These are phyloP conservation scores for Polia nebulosa DNA, from an alignment of 2,888 invertebrate species.

Conservation along the genomic window DNA sequence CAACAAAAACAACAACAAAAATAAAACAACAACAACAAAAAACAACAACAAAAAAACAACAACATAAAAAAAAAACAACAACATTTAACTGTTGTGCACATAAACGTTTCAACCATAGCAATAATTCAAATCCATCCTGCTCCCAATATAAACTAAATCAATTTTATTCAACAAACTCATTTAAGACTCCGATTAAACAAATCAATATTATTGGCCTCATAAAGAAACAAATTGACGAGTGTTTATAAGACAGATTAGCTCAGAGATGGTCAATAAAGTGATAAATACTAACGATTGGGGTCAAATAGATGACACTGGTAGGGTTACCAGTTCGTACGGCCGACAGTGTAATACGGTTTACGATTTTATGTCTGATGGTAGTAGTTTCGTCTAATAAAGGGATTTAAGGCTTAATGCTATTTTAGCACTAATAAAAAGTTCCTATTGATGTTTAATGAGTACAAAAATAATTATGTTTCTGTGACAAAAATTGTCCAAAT, in stretches of 20 bases:
- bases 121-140: not conserved
- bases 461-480: no score
- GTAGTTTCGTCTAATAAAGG: no score
- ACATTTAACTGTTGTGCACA: not conserved
- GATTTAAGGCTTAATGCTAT: no score
- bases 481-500: no score
- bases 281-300: slow-evolving; percentile 72
- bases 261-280: slow-evolving; percentile 67
- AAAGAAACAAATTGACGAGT: slow-evolving; percentile 54
- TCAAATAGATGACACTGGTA: slow-evolving; percentile 61
- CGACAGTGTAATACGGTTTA: slow-evolving; percentile 16
- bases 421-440: no score
- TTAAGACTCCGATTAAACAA: slow-evolving; percentile 54
- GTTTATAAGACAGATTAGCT: slow-evolving; percentile 65
- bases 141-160: slow-evolving; percentile 7
- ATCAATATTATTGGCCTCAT: slow-evolving; percentile 57
- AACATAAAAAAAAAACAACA: no score
- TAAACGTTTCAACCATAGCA: not conserved
- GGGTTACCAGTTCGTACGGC: slow-evolving; percentile 41
- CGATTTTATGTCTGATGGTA: no score
- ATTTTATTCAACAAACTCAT: slow-evolving; percentile 22
- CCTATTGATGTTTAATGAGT: no score
- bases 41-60: no score
- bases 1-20: no score
- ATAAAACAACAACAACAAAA: no score